Evolutionary conservation across 2,113 vertebrate genomes (phyloP), one percentile per base, ranked within the genome.

Genomic region (Apodemus speciosus): DNA sequence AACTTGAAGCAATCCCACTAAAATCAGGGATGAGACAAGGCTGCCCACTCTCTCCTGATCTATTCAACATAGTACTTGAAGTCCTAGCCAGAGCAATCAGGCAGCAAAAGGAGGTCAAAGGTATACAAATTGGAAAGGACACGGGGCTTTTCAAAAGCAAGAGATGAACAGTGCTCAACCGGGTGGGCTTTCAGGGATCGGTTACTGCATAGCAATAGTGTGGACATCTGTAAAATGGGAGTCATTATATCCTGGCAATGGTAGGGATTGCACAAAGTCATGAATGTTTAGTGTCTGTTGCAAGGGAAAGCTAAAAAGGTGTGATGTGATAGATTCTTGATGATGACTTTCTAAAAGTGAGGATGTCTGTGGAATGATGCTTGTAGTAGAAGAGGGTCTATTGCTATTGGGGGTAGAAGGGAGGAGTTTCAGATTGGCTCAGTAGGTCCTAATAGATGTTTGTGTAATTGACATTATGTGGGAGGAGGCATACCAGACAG

Each of bases 211-310:
- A 58, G 23, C 1, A 35, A 49, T 20, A 68, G 3, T 27, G 30
- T 88, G 77, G 51, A 62, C 80, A 77, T 58, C 68, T 94, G 9
- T 49, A 88, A 79, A 95, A 77, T 21, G 20, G 38, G 51, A 60
- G 3, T 40, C 43, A 69, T 16, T 66, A 3, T 30, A 79, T 13
- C 3, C 9, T 75, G 51, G 3, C 60, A 40, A 32, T 75, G 18
- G 73, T 66, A 10, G 69, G 32, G 6, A 23, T 8, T 86, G 20
- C 23, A 46, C 38, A 72, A 62, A 13, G 8, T 14, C 25, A 51
- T 87, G 16, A 14, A 14, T 40, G 21, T 3, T 62, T 3, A 75
- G 3, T 71, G 10, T 6, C 58, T 40, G 13, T 30, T 40, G 4
- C 2, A 4, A 23, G 7, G 7, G 79, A 76, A 76, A 38, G 27